Base-by-base conservation (phyloP, 2,888 invertebrate species). In the Drosophila trichaetosa region DNA sequence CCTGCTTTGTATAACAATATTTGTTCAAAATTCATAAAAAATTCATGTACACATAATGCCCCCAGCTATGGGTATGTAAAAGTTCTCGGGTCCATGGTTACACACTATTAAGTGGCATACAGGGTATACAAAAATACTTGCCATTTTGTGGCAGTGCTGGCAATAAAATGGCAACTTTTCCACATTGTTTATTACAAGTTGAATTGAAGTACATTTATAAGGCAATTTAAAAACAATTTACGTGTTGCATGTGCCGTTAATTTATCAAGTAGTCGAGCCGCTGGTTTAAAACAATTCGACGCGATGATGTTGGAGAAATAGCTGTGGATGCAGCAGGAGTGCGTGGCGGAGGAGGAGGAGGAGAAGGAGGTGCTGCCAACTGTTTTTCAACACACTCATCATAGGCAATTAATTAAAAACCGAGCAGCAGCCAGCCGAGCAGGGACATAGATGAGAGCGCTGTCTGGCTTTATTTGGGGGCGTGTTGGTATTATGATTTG, bases 221-320 rank as follows among this genome's bases (percentile, higher is more conserved):
- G 84, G 80, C 87, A 87, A 87, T 87, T 90, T 90, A 90, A 87
- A 87, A 87, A 78, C 90, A 87, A 87, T 87, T 87, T 87, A 87
- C 87, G 87, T 87, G 87, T 80, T 89, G 80, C 87, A 87, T 84
- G 89, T 90, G 87, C 90, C 82, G 87, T 90, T 87, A 78, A 87
- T 87, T 90, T 87, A 90, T 89, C 89, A 90, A 88, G 72, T 72
- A 81, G 82, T 69, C 76, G 54, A 57, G 59, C 11, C 65, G 61
- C 88, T 59, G 74, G 65, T 68, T 79, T 59, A 70, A 79, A 69
- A 69, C 73, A 79, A 82, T 82, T 69, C 64, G 40, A 69, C 51
- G 21, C 18, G n/a, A 52, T 21, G 42, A 21, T 21, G 42, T 11
- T 21, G 40, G 7, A 21, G 42, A 6, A 46, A 11, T 46, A 11